phyloP scores from a whole-genome alignment of 2,888 invertebrate species.

The Phortica okadai region DNA sequence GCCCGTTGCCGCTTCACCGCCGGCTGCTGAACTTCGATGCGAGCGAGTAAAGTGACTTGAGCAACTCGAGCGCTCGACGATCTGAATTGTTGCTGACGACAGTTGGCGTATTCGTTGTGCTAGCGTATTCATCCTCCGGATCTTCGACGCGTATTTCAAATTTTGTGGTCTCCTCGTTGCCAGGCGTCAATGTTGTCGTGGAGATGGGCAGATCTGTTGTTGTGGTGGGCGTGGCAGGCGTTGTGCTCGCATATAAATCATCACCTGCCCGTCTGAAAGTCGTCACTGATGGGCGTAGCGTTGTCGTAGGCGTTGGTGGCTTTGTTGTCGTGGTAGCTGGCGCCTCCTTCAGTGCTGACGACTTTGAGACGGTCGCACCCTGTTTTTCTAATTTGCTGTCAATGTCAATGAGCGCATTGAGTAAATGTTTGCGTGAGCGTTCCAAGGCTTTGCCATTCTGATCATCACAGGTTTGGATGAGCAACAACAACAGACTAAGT shows the following conservation, averaged over 20 bases:
- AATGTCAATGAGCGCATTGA: conserved; percentile 83
- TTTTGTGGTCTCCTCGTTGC: conserved; percentile 74
- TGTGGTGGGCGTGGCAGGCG: conserved; percentile 64
- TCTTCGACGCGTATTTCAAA: conserved; percentile 75
- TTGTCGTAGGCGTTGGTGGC: conserved; percentile 47
- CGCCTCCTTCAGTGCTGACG: conserved; percentile 46
- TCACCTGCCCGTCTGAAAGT: conserved; percentile 70
- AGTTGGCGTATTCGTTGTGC: conserved; percentile 51
- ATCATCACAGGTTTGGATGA: conserved; percentile 88
- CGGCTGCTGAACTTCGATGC: conserved; percentile 87
- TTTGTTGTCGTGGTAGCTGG: not conserved
- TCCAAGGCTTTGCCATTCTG: conserved; percentile 84
- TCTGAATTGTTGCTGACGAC: conserved; percentile 79
- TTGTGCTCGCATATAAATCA: conserved; percentile 68
- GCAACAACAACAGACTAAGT: conserved; percentile 83
- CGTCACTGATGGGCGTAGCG: conserved; percentile 60
- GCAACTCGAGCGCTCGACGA: conserved; percentile 86
- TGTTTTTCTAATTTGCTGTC: conserved; percentile 75
- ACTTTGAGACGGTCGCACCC: conserved; percentile 44
- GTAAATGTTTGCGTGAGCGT: conserved; percentile 82
- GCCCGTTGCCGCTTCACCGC: conserved; percentile 66
- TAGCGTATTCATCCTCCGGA: conserved; percentile 61
- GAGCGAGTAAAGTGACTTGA: conserved; percentile 89
- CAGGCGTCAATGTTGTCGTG: conserved; percentile 47
- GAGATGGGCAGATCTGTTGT: conserved; percentile 59